Evolutionary conservation across 2,888 invertebrate genomes (phyloP).

Genomic region (Chrysomela aeneicollis): DNA sequence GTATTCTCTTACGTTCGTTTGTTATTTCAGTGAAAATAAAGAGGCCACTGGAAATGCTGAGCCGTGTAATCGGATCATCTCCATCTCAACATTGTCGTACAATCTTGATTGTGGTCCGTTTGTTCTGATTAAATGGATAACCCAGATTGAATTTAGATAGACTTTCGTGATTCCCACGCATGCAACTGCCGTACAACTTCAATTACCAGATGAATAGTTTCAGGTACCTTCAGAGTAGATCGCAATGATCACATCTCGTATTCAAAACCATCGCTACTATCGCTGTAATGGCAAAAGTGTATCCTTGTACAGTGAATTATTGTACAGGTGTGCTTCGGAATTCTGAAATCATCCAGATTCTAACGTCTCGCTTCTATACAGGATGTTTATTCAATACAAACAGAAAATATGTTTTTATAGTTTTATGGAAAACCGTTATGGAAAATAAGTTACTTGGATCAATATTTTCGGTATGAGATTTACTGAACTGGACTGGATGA

Average conservation of each 20-base stretch:
- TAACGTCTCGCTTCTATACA: no score
- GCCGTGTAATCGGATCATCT: slow-evolving; percentile 40
- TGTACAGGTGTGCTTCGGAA: no score
- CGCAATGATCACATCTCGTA: not conserved
- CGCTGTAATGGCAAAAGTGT: not conserved
- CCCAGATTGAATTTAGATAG: slow-evolving; percentile 54
- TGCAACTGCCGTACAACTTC: slow-evolving; percentile 25
- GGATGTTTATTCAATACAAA: no score
- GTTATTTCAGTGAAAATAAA: no score
- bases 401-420: no score
- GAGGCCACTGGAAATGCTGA: slow-evolving; percentile 3
- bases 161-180: slow-evolving; percentile 55
- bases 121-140: slow-evolving; percentile 49
- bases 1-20: no score
- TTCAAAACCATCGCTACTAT: not conserved
- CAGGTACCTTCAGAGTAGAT: not conserved
- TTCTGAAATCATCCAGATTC: no score
- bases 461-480: no score
- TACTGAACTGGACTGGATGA: no score
- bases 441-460: no score
- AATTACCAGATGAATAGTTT: slow-evolving; percentile 12
- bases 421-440: no score
- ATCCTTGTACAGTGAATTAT: not conserved
- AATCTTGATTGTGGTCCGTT: slow-evolving; percentile 47
- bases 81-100: slow-evolving; percentile 47